Base-by-base conservation (phyloP, 2,888 invertebrate genomes). In the Limnephilus lunatus region DNA sequence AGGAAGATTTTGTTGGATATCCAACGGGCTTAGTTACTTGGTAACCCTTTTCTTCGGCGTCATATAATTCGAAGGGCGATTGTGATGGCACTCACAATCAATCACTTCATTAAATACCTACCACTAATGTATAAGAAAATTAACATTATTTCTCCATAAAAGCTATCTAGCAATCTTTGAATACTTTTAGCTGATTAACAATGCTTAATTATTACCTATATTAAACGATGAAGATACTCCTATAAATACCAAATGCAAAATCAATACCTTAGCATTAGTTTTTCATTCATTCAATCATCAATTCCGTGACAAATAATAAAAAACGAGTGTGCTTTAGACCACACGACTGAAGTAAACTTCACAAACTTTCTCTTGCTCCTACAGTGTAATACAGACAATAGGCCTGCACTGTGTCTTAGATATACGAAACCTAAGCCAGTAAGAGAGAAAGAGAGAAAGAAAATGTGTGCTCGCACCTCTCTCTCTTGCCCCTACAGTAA, bases 41-140 rank as follows among this genome's bases (percentile, higher is more conserved):
- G 83, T 35, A 35, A 83, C 83, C 35, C 35, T 35, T 83, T 39
- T 83, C 83, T 83, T 83, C 7, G 35, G 32, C 35, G 39, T 83
- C 83, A 25, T 83, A 12, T 83, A 25, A 83, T 83, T 83, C 83
- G 83, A 83, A 83, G 83, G 83, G 83, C 35, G 83, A 19, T 35
- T 19, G 19, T 68, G 25, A 68, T 25, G 15, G 9, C 35, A 83
- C 83, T 15, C 12, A 83, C 35, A 83, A 83, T 39, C 83, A 83
- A 83, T 83, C 83, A 83, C 83, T 32, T 83, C 35, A 9, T 68
- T 68, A n/a, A 68, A 68, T 68, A 68, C 68, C 25, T 68, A 68
- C 25, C 68, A 68, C 7, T 7, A n/a, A 68, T 68, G 7, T 68
- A n/a, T 68, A n/a, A 68, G 25, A 68, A 68, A 68, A 68, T 68